These are phyloP conservation scores for Aphelinus certus DNA, from an alignment of 1,140 invertebrate genomes.

Conservation along the genomic window DNA sequence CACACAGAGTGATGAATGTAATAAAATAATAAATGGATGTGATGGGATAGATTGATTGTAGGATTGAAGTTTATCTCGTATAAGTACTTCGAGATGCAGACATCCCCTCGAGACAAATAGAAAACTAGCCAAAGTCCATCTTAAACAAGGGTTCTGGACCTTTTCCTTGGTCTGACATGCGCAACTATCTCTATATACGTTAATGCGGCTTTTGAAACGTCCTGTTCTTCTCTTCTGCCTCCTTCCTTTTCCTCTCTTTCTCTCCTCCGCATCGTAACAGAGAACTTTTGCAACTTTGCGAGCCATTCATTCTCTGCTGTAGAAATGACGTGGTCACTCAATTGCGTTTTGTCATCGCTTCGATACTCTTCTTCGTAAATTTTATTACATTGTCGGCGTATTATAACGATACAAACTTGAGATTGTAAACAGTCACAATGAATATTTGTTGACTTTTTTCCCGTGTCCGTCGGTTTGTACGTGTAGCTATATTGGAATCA, in stretches of 20 bases:
- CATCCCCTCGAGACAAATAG: neutral
- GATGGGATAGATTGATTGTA: too few species aligned
- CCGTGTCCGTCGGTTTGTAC: too few species aligned
- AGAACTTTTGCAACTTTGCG: neutral
- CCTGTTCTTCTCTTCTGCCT: neutral
- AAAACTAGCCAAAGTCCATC: constrained; percentile 1
- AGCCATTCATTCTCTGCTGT: neutral
- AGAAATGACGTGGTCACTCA: too few species aligned
- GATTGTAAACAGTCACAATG: too few species aligned
- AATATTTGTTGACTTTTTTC: too few species aligned
- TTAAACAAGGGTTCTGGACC: neutral
- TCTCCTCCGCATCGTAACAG: neutral
- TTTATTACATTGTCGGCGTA: neutral
- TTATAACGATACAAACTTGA: too few species aligned
- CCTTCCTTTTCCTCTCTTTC: neutral
- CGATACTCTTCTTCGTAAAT: neutral
- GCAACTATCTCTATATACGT: constrained; percentile 2
- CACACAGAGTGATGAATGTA: too few species aligned
- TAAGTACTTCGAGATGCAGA: too few species aligned
- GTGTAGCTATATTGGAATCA: too few species aligned
- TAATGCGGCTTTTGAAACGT: neutral
- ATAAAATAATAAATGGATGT: too few species aligned
- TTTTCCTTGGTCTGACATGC: neutral
- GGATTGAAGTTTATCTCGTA: too few species aligned
- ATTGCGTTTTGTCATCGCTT: too few species aligned